Base-by-base conservation (phyloP, 2,888 invertebrate genomes). In the Eurytoma adleriae region DNA sequence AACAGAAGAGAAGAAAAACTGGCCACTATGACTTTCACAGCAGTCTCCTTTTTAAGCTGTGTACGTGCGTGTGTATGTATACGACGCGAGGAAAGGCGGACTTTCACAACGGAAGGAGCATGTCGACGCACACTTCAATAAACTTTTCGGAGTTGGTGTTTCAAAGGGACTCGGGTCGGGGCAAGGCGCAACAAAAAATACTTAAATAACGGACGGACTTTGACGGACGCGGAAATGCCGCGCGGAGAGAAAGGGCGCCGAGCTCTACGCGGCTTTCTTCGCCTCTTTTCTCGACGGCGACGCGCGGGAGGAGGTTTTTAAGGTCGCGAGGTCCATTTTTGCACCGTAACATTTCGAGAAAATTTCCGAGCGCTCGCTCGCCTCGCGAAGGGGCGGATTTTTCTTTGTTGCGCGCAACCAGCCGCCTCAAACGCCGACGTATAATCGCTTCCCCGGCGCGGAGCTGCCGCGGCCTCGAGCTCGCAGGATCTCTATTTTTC, bases 281-380 rank as follows among this genome's bases (percentile, higher is more conserved):
- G 16, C 20, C 64, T 67, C 48, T 67, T 16, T 40, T 54, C 40
- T 18, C 54, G 18, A 10, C 16, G 0, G 52, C 52, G 16, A 16
- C 52, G 52, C 24, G 52, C 24, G 50, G 24, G 50, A 3, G 52
- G 52, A 16, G 3, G 20, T 18, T 78, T 78, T 73, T 56, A 61
- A 73, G 69, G 73, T 74, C 61, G 69, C 74, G 69, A 74, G 40
- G 79, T 69, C 79, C 73, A 79, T 79, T 79, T 74, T 69, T 73
- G 20, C 16, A 7, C 3, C 27, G 24, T 16, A 57, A 40, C 16
- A 16, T 40, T 56, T 62, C 72, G 68, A 59, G 64, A 70, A 69
- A 66, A 67, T 62, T 71, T 14, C 24, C 56, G 64, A 24, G 24
- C 48, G n/a, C 27, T 14, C 48, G n/a, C 27, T 14, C 24, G 24